These are phyloP conservation scores for Petrolisthes cinctipes DNA, from an alignment of 2,888 invertebrate species.

Conservation along the genomic window DNA sequence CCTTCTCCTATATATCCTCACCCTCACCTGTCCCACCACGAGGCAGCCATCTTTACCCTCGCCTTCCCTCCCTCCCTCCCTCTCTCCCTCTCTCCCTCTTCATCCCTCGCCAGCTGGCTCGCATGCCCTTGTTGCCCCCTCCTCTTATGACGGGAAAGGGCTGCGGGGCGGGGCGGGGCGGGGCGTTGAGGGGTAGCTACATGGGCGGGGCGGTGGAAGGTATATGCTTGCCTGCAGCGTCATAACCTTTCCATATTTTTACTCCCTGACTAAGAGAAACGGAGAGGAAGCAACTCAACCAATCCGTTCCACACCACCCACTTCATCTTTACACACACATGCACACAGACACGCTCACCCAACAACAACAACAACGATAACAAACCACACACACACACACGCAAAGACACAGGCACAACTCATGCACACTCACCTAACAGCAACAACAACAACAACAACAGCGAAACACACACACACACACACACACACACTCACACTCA, in stretches of 20 bases:
- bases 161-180: no score
- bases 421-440: background rate
- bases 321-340: slow-evolving; percentile 5
- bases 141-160: no score
- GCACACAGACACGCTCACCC: background rate
- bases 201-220: no score
- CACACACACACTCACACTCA: no score
- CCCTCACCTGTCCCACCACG: slow-evolving; percentile 5
- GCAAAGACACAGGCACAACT: background rate
- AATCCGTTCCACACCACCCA: background rate
- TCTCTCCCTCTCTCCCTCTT: background rate
- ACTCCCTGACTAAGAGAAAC: background rate
- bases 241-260: no score
- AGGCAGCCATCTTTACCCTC: background rate
- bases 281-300: background rate
- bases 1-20: background rate
- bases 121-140: background rate
- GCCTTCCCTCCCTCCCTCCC: background rate
- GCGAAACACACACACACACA: no score
- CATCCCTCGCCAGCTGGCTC: background rate
- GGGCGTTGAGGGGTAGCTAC: no score
- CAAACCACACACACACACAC: background rate
- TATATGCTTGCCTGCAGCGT: no score
- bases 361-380: background rate
- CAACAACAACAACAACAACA: background rate